Evolutionary conservation across 2,113 vertebrate genomes (phyloP).

Genomic region (Tragelaphus buxtoni): DNA sequence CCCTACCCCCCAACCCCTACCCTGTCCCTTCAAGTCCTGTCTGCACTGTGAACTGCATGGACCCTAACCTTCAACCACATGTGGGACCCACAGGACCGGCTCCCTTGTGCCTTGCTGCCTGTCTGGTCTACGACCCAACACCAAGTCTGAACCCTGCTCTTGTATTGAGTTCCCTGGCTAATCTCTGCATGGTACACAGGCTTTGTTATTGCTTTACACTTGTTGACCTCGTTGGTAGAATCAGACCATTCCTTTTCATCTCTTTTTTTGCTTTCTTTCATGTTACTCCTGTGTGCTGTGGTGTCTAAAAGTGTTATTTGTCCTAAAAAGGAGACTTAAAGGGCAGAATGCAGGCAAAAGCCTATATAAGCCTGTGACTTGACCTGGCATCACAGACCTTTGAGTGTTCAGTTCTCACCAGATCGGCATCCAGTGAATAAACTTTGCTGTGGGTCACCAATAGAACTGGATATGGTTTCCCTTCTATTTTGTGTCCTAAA

Average conservation of each 20-base stretch:
- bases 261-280: background rate
- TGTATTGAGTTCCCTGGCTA: background rate
- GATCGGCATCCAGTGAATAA: background rate
- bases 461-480: background rate
- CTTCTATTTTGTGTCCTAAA: background rate
- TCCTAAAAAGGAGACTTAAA: background rate
- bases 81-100: rapidly evolving
- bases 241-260: background rate
- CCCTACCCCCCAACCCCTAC: too few species aligned
- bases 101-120: background rate
- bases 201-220: background rate
- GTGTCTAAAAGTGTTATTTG: background rate
- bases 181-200: background rate
- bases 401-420: background rate
- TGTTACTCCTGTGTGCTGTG: background rate
- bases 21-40: background rate
- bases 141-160: background rate
- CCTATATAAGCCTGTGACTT: too few species aligned
- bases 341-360: background rate
- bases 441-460: background rate
- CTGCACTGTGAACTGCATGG: too few species aligned
- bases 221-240: background rate
- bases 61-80: background rate
- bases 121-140: background rate
- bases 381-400: background rate